Percentiles rank a stretch among this genome's conserved stretches.
These are phyloP conservation scores for Neoscelio sp. DNA, from an alignment of 2,888 invertebrate genomes.

Conservation along the genomic window DNA sequence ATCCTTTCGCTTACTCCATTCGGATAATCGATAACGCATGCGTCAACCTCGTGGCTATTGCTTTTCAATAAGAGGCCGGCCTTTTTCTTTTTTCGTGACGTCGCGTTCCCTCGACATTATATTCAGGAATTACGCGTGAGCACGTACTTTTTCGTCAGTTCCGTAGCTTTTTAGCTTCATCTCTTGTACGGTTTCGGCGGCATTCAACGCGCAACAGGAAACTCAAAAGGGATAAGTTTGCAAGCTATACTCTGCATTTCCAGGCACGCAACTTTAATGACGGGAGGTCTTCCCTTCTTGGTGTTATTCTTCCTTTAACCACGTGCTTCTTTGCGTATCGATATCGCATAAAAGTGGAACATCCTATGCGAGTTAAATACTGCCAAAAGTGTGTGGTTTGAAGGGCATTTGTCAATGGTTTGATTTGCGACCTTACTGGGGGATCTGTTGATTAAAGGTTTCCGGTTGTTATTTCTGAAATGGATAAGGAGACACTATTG, in stretches of 20 bases:
- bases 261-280: conserved; percentile 61
- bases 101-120: conserved; percentile 23
- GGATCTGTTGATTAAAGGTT: neutral
- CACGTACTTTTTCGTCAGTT: conserved; percentile 62
- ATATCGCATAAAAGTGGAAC: conserved; percentile 24
- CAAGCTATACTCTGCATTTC: conserved; percentile 65
- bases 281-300: conserved; percentile 37
- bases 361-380: conserved; percentile 22
- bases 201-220: conserved; percentile 55
- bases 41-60: conserved; percentile 17
- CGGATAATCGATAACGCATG: conserved; percentile 35
- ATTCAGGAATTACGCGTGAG: conserved; percentile 66
- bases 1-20: neutral
- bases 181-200: conserved; percentile 57
- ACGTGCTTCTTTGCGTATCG: conserved; percentile 43
- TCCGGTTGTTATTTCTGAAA: neutral
- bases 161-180: conserved; percentile 59
- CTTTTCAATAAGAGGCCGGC: conserved; percentile 20
- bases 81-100: conserved; percentile 7
- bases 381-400: conserved; percentile 10
- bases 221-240: conserved; percentile 56
- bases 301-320: conserved; percentile 40
- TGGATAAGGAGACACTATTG: no score
- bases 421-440: conserved; percentile 3
- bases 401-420: neutral